phyloP scores from a whole-genome alignment of 2,113 vertebrate species.

The Siphamia tubifer region DNA sequence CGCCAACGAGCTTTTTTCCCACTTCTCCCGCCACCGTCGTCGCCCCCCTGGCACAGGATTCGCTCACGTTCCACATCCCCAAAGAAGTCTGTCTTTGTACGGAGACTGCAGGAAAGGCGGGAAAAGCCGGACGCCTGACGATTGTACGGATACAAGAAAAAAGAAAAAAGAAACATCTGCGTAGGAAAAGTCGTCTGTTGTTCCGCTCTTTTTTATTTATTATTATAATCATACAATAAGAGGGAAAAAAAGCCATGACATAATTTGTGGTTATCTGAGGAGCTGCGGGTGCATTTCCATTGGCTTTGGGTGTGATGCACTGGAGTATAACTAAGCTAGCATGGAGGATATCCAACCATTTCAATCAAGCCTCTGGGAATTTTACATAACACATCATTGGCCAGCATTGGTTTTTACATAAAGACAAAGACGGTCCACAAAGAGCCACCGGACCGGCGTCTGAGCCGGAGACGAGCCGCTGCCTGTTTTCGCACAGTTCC shows the following conservation, averaged over 20 bases:
- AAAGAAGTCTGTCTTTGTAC: constrained; percentile 54
- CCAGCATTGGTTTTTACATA: constrained; percentile 83
- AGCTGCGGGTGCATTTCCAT: constrained; percentile 79
- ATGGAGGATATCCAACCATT: constrained; percentile 83
- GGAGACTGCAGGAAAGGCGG: constrained; percentile 22
- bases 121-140: constrained; percentile 61
- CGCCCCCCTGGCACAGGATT: constrained; percentile 65
- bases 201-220: constrained; percentile 72
- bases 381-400: constrained; percentile 86
- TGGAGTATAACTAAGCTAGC: constrained; percentile 87
- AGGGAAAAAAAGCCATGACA: constrained; percentile 65
- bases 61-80: constrained; percentile 32
- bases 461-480: constrained; percentile 76
- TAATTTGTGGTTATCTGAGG: constrained; percentile 80
- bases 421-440: constrained; percentile 82
- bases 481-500: constrained; percentile 72
- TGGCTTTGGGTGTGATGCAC: constrained; percentile 80
- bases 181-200: constrained; percentile 66
- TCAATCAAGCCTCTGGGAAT: constrained; percentile 81
- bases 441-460: constrained; percentile 76
- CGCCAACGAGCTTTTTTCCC: constrained; percentile 53
- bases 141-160: constrained; percentile 65
- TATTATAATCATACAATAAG: constrained; percentile 80
- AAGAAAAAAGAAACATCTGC: constrained; percentile 84
- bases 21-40: too few species aligned